Base-by-base conservation (phyloP, 23 tunicate genomes). In the Corella eumyota region DNA sequence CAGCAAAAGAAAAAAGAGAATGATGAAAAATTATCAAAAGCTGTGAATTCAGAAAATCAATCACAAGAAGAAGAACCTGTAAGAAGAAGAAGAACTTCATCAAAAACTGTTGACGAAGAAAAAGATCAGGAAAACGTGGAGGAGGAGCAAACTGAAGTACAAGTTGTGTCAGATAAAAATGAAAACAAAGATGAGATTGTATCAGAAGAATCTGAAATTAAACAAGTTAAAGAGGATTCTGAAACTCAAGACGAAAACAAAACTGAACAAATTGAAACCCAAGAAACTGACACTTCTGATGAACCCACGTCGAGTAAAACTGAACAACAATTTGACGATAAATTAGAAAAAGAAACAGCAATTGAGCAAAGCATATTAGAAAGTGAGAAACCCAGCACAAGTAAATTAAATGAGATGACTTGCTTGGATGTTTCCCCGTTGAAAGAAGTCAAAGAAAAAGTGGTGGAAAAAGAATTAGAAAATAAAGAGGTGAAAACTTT, bases 51-150 rank as follows among this genome's bases (percentile, higher is more conserved):
- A 36, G 2, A 64, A 38, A 54, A 40, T 27, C 32, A 45, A 23
- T n/a, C 29, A 4, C 19, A 62, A 22, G 33, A 45, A 44, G 71
- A 66, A 28, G 59, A 66, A 3, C 25, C 23, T n/a, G 26, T 13
- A 20, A 51, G 57, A 51, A 51, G 57, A 51, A 51, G 57, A 9
- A 51, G 27, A 40, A 40, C 48, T 15, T n/a, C 20, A 27, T 51
- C 27, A 51, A 40, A 15, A 56, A 20, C 61, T 35, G 50, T 32
- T 23, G 32, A 34, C 26, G 21, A 64, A 56, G 71, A 35, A 2
- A 40, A 54, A 56, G 50, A 25, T 34, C 1, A 48, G 21, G 78
- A 48, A 33, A 61, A 5, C 3, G 61, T 13, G 49, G 46, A 72
- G 13, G 32, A 51, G 45, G 38, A 51, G 6, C 21, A 6, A 7